Evolutionary conservation across 2,113 vertebrate species (phyloP).

Genomic region (Psephotus haematonotus): DNA sequence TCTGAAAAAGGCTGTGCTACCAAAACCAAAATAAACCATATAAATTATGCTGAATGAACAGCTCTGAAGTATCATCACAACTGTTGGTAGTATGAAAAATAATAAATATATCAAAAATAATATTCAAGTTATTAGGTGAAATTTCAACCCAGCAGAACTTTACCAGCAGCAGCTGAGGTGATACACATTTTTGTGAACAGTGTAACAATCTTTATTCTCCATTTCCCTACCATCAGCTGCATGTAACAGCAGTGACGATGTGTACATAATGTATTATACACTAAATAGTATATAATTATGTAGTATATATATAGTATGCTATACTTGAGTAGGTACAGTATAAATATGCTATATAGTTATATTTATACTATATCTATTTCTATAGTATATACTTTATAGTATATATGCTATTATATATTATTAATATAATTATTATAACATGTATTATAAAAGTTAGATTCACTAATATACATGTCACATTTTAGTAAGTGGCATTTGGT

Average conservation of each 20-base stretch:
- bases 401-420: background rate
- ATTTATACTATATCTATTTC: background rate
- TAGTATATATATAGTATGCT: background rate
- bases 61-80: background rate
- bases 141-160: background rate
- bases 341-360: background rate
- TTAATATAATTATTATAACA: background rate
- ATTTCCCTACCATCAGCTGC: background rate
- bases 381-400: background rate
- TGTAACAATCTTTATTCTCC: background rate
- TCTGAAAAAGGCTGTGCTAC: background rate
- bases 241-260: background rate
- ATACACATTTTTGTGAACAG: background rate
- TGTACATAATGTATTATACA: background rate
- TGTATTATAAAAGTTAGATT: background rate
- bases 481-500: background rate
- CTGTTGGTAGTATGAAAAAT: background rate
- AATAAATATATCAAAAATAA: background rate
- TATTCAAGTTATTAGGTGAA: background rate
- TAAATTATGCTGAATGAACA: background rate
- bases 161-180: background rate
- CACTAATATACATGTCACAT: background rate
- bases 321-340: background rate
- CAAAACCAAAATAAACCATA: background rate
- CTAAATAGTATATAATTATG: background rate